These are phyloP conservation scores for Athetis lepigone DNA, from an alignment of 2,888 invertebrate genomes.

Conservation along the genomic window DNA sequence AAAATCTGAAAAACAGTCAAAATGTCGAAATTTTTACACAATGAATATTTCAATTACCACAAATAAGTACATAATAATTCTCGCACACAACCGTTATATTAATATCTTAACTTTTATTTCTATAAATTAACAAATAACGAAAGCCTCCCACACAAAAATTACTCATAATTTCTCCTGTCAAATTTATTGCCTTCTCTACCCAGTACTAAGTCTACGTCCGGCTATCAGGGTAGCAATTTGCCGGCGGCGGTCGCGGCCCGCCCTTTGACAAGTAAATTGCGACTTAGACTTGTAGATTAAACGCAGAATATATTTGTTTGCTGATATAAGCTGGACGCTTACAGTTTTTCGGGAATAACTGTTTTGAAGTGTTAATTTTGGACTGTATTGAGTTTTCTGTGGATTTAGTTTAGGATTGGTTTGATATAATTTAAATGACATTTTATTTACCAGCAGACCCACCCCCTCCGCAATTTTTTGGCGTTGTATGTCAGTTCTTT, in stretches of 20 bases:
- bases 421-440: too few species aligned
- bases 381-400: neutral
- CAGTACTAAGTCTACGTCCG: constrained; percentile 36
- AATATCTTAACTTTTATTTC: too few species aligned
- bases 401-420: too few species aligned
- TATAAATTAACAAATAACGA: too few species aligned
- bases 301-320: constrained; percentile 73
- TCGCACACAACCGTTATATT: too few species aligned
- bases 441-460: too few species aligned
- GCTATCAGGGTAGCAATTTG: constrained; percentile 74
- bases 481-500: too few species aligned
- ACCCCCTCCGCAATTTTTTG: too few species aligned
- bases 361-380: constrained; percentile 23
- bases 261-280: constrained; percentile 81
- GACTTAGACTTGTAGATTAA: constrained; percentile 73
- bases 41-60: too few species aligned
- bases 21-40: too few species aligned
- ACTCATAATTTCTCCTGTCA: neutral
- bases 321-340: constrained; percentile 50
- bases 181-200: constrained; percentile 18
- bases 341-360: constrained; percentile 19
- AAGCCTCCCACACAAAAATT: neutral
- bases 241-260: constrained; percentile 66
- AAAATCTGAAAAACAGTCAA: too few species aligned
- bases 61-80: too few species aligned